Base-by-base conservation (phyloP, 2,797 vertebrate genomes). In the Dendrocincla tyrannina region DNA sequence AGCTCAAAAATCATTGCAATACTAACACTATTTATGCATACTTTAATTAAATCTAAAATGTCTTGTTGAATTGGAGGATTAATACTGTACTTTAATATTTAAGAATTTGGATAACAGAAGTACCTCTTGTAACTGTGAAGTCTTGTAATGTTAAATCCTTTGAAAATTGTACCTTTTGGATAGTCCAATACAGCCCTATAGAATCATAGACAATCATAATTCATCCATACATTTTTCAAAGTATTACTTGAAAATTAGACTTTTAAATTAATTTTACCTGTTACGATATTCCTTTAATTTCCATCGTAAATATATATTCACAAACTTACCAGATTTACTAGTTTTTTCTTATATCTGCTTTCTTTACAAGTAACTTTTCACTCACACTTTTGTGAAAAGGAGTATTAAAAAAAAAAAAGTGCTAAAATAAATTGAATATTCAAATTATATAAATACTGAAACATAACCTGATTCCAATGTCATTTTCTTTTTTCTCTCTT, bases 261-360 rank as follows among this genome's bases (percentile, higher is more conserved):
- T 55, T 66, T 20, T 20, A 2, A 62, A 17, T 46, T 10, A 1
- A 18, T 78, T 60, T 69, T 39, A 69, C 11, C 7, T 35, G 2
- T 17, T 35, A 8, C 2, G 33, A 53, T 19, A 44, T 52, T 58
- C 11, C 6, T 47, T 42, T 44, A 27, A 70, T 81, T 55, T 39
- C 17, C 9, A 16, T 35, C 17, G 7, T 62, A 76, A 80, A 62
- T 44, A 32, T 33, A 37, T 46, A 27, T 37, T 82, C 49, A 46
- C 5, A 85, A 19, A 9, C 2, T 12, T 12, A 7, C 1, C 4
- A 85, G 25, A 9, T 1, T 12, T 9, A 7, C 1, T 33, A 62
- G 6, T 4, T 63, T 80, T 92, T 44, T 55, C 32, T 5, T 58
- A 5, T 35, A 17, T n/a, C 39, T 27, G 3, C 10, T 37, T 76